Conservation (phyloP, 2,113 vertebrate genomes). For the Merops nubicus region DNA sequence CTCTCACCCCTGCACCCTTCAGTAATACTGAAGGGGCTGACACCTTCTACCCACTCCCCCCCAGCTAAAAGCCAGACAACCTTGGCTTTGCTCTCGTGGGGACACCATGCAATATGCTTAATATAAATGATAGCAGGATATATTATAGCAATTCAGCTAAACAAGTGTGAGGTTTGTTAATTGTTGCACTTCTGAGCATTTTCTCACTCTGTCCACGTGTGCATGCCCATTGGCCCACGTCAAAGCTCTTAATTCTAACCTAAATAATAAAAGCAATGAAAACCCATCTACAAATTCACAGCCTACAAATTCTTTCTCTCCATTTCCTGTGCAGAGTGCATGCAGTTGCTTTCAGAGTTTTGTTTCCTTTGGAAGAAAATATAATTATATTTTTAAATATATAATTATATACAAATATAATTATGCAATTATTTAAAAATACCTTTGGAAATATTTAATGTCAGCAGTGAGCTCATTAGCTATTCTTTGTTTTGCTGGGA, state of each 20-base stretch:
- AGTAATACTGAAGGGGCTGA: background rate
- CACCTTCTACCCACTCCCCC: background rate
- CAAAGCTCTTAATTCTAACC: background rate
- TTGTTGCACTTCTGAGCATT: background rate
- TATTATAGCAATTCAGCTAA: background rate
- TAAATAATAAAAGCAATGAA: background rate
- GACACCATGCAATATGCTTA: background rate
- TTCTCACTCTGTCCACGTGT: background rate
- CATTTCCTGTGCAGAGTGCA: background rate
- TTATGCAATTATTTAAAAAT: background rate
- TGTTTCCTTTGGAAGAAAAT: background rate
- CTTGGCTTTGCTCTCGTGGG: too few relatives aligned
- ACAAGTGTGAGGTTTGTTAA: background rate
- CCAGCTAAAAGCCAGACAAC: fast-evolving
- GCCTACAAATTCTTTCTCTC: background rate
- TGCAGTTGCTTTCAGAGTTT: background rate
- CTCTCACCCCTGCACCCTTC: background rate
- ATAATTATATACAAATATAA: background rate
- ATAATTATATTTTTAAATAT: background rate
- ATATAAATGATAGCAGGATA: background rate
- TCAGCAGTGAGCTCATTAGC: background rate
- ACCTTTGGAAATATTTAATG: background rate
- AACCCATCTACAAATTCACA: background rate
- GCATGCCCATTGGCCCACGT: background rate
- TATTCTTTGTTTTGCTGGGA: background rate